Base-by-base conservation (phyloP, 2,113 vertebrate species). In the Corythoichthys intestinalis region DNA sequence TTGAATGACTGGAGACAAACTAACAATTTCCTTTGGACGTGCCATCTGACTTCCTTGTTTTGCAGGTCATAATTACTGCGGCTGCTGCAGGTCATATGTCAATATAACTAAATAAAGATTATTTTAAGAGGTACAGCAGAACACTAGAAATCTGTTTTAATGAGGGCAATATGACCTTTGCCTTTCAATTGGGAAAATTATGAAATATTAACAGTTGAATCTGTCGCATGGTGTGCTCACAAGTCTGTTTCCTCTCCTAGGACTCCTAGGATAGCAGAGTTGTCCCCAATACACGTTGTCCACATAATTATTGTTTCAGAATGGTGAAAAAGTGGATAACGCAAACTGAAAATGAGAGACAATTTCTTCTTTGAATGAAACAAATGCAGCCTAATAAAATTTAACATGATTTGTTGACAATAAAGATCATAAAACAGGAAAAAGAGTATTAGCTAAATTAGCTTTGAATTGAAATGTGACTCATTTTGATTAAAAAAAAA, bases 51-150 rank as follows among this genome's bases (percentile, higher is more conserved):
- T 12, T 62, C 17, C 4, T 63, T 47, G 9, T 63, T 47, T 48
- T 63, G 59, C 59, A 44, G 58, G 58, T 60, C 14, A 15, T 62
- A 62, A 44, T 63, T 48, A 62, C 44, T 28, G 44, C 34, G 41
- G 39, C 44, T 63, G 44, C 39, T 63, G 17, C 39, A 20, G 59
- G 59, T 38, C 59, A 61, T 39, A n/a, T 62, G 59, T 62, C 59
- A 44, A 17, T 1, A 44, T 6, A 62, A 44, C 9, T 20, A 62
- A 62, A 61, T 20, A n/a, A n/a, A 9, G 39, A 62, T 20, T 63
- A n/a, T 63, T 63, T 63, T 47, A 3, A 44, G 39, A 20, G 39
- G 39, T 62, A 44, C 7, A 34, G 20, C 20, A 47, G 61, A n/a
- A n/a, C 28, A 7, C 20, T n/a, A 63, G 41, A 47, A 63, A 44